Base-by-base conservation (phyloP, 1,140 invertebrate genomes). In the Drosophila santomea region DNA sequence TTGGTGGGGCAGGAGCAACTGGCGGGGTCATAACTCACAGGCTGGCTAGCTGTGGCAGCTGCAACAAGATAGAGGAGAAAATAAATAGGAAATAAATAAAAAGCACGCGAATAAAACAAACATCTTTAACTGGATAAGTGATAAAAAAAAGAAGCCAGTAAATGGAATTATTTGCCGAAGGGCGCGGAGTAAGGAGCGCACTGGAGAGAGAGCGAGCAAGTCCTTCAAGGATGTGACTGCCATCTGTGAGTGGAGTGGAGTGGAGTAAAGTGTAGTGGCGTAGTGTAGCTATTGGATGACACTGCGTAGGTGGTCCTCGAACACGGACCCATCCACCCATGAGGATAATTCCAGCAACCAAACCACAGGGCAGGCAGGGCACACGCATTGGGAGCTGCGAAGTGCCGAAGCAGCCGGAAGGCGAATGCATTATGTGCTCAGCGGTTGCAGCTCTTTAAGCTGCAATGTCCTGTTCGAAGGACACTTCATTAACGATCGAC, bases 91-190 rank as follows among this genome's bases (percentile, higher is more conserved):
- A 73, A 73, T 71, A 73, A 73, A 57, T 71, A 69, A 57, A 25
- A 44, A 36, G 32, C 28, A 10, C 23, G 61, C 75, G 74, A 69
- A 79, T 56, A 68, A 74, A 86, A 82, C 75, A 81, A 86, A 81
- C 80, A 74, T 85, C 72, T 74, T 85, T 79, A 79, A 61, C 74
- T 45, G 73, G 71, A 76, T 86, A 86, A 79, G 83, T 74, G 69
- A 73, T 71, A 69, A 44, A 88, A 17, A 17, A 17, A 78, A 76
- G 57, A 67, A 82, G 83, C 63, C 60, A 82, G 78, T 80, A 82
- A 88, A 85, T 85, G 73, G 74, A 74, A 75, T 82, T 82, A 81
- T 74, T 80, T 56, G 77, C 38, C 43, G 11, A 38, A 41, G 69
- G 20, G 45, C 5, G 52, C 10, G 45, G 39, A 45, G 17, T 7